phyloP scores from a whole-genome alignment of 2,113 vertebrate species.

The Phyllostomus hastatus region DNA sequence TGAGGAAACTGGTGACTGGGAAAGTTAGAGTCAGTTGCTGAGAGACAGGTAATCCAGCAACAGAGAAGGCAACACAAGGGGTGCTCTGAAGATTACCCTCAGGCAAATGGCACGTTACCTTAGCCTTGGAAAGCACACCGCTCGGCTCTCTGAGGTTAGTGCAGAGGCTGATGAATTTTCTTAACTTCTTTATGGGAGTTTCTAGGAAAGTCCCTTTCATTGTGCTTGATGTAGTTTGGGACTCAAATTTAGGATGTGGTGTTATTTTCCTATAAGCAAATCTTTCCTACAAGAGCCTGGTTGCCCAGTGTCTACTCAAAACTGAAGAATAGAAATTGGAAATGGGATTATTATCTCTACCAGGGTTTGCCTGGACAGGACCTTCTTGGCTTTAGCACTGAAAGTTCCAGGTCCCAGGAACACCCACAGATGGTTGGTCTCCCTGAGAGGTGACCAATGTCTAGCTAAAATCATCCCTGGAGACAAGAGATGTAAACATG shows the following conservation, averaged over 20 bases:
- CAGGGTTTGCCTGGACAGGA: not conserved
- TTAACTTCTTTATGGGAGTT: not conserved
- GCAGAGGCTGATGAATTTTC: not conserved
- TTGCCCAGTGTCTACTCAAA: not conserved
- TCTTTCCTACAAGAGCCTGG: not conserved
- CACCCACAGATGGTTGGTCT: not conserved
- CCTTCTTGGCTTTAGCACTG: not conserved
- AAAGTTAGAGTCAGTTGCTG: not conserved
- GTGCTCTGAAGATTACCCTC: not conserved
- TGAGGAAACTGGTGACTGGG: not conserved
- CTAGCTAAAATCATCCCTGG: not conserved
- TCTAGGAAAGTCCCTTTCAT: not conserved
- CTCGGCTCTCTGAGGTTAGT: not conserved
- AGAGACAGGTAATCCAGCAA: not conserved
- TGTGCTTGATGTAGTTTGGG: not conserved
- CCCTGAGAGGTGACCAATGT: not conserved
- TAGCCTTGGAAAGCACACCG: not conserved
- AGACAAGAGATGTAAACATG: too few relatives aligned
- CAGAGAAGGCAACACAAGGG: not conserved
- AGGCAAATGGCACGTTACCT: not conserved
- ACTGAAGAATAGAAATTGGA: not conserved
- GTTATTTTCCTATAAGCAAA: not conserved
- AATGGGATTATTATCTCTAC: not conserved
- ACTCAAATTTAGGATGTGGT: not conserved
- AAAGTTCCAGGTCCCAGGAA: rapidly evolving